Evolutionary conservation across 23 tunicate genomes (phyloP), one percentile per base, ranked within the genome.

Genomic region (Oikopleura vanhoeffeni): DNA sequence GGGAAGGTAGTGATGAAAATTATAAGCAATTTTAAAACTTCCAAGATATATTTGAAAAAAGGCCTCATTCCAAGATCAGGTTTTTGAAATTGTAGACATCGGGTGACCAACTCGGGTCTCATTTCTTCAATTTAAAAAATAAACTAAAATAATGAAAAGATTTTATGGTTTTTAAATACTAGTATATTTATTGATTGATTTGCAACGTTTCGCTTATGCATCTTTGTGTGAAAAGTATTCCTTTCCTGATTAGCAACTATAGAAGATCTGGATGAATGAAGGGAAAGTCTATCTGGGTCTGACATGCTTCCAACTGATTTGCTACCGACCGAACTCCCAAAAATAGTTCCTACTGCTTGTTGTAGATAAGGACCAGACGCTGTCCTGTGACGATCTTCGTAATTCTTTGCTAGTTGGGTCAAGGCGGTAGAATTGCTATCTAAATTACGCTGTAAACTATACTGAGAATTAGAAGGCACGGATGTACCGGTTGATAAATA

Each of bases 321-420:
- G 24, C 64, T 49, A 13, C 18, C 13, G 24, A 49, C 64, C 13
- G 64, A 24, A 49, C 24, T 49, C 13, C 64, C 64, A 49, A 49
- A 49, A 8, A 49, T 49, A 49, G 64, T 49, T 49, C 64, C 64
- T 49, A 71, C 34, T 24, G 79, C 79, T 71, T 71, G 79, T 71
- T 18, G 27, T 71, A 71, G 79, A 71, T 71, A 71, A 24, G 79
- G 79, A 2, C 79, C 79, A 2, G 79, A 71, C n/a, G n/a, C n/a
- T n/a, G n/a, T n/a, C 24, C 64, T 49, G 24, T 8, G 64, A 2
- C 79, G 34, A 24, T 18, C 79, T 71, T 71, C 79, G 79, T 71
- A 71, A 38, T 71, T 71, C 32, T 30, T 18, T 38, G 27, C 36
- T 18, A 71, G 79, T 71, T 71, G 34, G 27, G 3, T 18, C 3